Evolutionary conservation across 2,888 invertebrate genomes (phyloP), one percentile per base, ranked within the genome.

Genomic region (Callyntrura sp.): DNA sequence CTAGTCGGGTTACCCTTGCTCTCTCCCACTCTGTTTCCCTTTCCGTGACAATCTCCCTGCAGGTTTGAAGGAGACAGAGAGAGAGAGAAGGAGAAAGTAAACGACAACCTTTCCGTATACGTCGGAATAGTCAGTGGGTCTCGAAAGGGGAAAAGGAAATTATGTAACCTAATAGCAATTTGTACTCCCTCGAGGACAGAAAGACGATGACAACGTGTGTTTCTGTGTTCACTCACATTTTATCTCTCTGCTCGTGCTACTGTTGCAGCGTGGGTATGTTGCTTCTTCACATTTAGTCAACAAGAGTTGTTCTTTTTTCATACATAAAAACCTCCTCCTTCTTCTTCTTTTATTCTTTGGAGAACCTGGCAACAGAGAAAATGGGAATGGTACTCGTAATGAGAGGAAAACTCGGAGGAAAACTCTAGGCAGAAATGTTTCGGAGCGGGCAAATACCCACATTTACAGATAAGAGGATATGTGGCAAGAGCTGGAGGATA

Each of bases 101-200:
- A n/a, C n/a, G n/a, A n/a, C n/a, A n/a, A n/a, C n/a, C n/a, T n/a
- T n/a, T n/a, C n/a, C n/a, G n/a, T n/a, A n/a, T n/a, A n/a, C n/a
- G n/a, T n/a, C n/a, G n/a, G n/a, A 25, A 35, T 35, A 23, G 35
- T 17, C n/a, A 76, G 78, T 17, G 14, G n/a, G 25, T 55, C n/a
- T 45, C 17, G 17, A 35, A 35, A 35, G 43, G 65, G 20, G 85
- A 57, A 70, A 62, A 73, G 88, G 76, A 88, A 88, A 88, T 88
- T 73, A 83, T 88, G 82, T 88, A 88, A 83, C 83, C 88, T 83
- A 88, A 88, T 88, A 88, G 88, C 82, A 88, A 82, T 82, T 88
- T 88, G 88, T 88, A 88, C 70, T 88, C 76, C 83, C 83, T 76
- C 11, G 82, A 82, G 73, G 83, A 87, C 35, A 70, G 65, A 35